Conservation (phyloP, 2,888 invertebrate genomes). For the Aspidiotus rigidus region DNA sequence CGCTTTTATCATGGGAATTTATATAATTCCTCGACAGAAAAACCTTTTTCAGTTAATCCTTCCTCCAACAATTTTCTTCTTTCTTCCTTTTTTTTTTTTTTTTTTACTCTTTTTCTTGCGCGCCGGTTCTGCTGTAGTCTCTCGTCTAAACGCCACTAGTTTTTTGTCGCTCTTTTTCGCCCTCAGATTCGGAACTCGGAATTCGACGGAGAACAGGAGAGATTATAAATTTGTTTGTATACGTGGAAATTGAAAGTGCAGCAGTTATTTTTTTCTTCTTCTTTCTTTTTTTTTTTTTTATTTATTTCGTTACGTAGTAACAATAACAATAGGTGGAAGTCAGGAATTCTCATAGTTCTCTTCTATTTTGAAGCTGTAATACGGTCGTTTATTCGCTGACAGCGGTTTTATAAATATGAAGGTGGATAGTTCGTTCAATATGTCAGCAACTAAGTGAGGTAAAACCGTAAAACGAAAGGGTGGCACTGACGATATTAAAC, state of each 20-base stretch:
- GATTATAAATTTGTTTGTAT: not conserved
- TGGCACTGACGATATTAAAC: too few species aligned
- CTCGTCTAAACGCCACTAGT: not conserved
- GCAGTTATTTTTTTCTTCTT: too few species aligned
- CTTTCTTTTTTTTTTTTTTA: too few species aligned
- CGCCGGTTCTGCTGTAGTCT: not conserved
- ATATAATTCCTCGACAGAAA: constrained; percentile 34
- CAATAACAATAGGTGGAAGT: too few species aligned
- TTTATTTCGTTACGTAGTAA: too few species aligned
- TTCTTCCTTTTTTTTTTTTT: not conserved
- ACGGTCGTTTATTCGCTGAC: too few species aligned
- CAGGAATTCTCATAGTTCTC: too few species aligned
- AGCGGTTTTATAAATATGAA: too few species aligned
- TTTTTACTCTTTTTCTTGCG: not conserved
- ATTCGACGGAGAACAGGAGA: not conserved
- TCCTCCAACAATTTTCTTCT: constrained; percentile 24
- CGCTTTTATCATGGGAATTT: constrained; percentile 33
- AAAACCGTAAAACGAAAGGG: too few species aligned
- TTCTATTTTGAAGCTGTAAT: too few species aligned
- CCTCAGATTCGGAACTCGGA: not conserved
- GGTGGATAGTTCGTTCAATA: too few species aligned
- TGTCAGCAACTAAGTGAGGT: too few species aligned
- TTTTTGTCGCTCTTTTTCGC: not conserved
- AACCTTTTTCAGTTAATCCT: constrained; percentile 34
- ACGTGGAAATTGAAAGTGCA: not conserved